phyloP scores from a whole-genome alignment of 2,113 vertebrate genomes.

The Oophaga pumilio region DNA sequence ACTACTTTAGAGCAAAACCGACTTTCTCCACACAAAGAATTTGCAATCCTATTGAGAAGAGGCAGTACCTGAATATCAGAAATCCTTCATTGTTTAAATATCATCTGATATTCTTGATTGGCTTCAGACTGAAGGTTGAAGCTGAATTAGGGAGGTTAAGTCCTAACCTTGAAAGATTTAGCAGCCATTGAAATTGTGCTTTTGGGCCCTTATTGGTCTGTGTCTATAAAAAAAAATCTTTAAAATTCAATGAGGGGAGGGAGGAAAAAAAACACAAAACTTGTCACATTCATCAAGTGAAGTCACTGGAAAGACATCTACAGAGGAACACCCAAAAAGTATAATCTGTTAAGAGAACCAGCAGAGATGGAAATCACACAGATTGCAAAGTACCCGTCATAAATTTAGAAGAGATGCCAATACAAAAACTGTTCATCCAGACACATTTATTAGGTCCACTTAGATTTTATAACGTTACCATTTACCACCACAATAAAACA shows the following conservation, averaged over 20 bases:
- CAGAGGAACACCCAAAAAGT: constrained; percentile 98
- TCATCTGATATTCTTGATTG: constrained; percentile 99
- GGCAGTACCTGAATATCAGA: constrained; percentile 99
- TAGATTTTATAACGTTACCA: background rate
- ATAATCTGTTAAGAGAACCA: constrained; percentile 93
- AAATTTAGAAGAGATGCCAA: constrained; percentile 71
- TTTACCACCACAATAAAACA: background rate
- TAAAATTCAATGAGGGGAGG: constrained; percentile 94
- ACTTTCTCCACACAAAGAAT: constrained; percentile 95
- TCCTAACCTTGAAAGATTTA: constrained; percentile 99
- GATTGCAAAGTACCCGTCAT: constrained; percentile 85
- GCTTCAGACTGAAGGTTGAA: constrained; percentile 95
- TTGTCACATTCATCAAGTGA: constrained; percentile 99
- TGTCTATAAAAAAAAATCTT: constrained; percentile 82
- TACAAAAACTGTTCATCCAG: background rate
- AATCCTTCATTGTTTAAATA: constrained; percentile 99
- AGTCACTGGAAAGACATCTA: constrained; percentile 98
- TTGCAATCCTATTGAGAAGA: constrained; percentile 96
- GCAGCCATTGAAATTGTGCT: constrained; percentile 95
- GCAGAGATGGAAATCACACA: constrained; percentile 98
- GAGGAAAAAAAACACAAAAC: constrained; percentile 86
- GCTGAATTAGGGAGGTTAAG: constrained; percentile 99
- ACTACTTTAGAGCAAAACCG: constrained; percentile 97
- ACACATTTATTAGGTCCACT: background rate
- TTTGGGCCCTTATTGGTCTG: constrained; percentile 93